Percentiles rank a stretch among this genome's conserved stretches.
Conservation (phyloP, 1,140 invertebrate genomes). For the Aethina tumida region DNA sequence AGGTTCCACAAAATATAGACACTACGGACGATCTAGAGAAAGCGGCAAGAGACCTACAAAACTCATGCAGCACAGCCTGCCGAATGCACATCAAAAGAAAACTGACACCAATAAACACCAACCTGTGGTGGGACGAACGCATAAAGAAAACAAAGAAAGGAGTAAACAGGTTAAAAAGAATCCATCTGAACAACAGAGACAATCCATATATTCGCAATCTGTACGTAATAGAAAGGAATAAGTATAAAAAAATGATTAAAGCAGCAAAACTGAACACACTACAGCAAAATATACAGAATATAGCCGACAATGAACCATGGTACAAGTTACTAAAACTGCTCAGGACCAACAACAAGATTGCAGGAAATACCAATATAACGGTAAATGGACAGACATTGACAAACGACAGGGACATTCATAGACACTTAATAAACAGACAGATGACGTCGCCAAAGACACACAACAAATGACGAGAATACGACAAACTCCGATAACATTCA, state of each 20-base stretch:
- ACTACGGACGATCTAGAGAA: not conserved
- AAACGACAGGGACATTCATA: too few species aligned
- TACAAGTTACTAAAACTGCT: slow-evolving; percentile 1
- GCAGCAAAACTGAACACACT: not conserved
- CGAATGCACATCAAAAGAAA: not conserved
- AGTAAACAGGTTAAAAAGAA: not conserved
- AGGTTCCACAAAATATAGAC: not conserved
- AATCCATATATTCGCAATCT: not conserved
- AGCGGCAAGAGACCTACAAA: not conserved
- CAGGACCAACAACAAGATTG: too few species aligned
- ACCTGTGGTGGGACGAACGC: slow-evolving; percentile 2
- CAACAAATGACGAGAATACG: too few species aligned
- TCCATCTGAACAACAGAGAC: too few species aligned
- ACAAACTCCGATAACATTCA: too few species aligned
- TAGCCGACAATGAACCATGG: not conserved
- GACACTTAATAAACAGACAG: too few species aligned
- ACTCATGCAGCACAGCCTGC: not conserved
- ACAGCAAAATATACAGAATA: too few species aligned
- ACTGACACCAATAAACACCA: not conserved
- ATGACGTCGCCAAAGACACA: too few species aligned
- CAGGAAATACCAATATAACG: too few species aligned
- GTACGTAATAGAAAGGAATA: not conserved
- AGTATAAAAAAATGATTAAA: slow-evolving; percentile 1
- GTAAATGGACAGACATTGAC: too few species aligned
- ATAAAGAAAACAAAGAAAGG: not conserved